Evolutionary conservation across 2,797 vertebrate genomes (phyloP), one percentile per base, ranked within the genome.

Genomic region (Sarcoramphus papa): DNA sequence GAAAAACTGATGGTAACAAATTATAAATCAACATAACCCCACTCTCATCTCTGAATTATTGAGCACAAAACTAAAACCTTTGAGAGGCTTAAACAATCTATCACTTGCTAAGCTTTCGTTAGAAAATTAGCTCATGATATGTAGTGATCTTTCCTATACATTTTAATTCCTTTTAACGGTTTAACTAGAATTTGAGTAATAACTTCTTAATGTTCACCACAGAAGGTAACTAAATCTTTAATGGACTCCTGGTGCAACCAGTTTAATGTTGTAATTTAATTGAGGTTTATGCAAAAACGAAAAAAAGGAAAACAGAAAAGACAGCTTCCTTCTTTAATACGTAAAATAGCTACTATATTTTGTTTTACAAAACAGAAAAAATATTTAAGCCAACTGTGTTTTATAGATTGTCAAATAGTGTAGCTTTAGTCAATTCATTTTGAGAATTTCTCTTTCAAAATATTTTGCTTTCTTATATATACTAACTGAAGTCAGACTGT

Each of bases 111-210:
- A 97, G 85, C 92, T 97, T 98, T 95, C 35, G 1, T 97, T 97
- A 85, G 79, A 97, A 98, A 98, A 98, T 96, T 97, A 96, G 90
- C 62, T 96, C 15, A 8, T 94, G 70, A 97, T 98, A 89, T 94
- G 81, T 95, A 97, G 98, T 97, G 92, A 95, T 92, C 74, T 97
- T 97, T 88, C 91, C 87, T 96, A 95, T 75, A 96, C 76, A 96
- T 97, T 97, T 97, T 97, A 97, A 97, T 98, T 97, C 73, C 92
- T 97, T 97, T 97, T 95, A 97, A 97, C 76, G 96, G 92, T 96
- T 98, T 97, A 97, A 98, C 98, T 96, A 97, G 94, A 97, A 97
- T 97, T 97, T 98, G 97, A 98, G 83, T 97, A 97, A 98, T 97
- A 97, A 95, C 82, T 97, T 97, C 88, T 96, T 98, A 96, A 97